Evolutionary conservation across 1,140 invertebrate species (phyloP).

Genomic region (Tetragnatha versicolor): DNA sequence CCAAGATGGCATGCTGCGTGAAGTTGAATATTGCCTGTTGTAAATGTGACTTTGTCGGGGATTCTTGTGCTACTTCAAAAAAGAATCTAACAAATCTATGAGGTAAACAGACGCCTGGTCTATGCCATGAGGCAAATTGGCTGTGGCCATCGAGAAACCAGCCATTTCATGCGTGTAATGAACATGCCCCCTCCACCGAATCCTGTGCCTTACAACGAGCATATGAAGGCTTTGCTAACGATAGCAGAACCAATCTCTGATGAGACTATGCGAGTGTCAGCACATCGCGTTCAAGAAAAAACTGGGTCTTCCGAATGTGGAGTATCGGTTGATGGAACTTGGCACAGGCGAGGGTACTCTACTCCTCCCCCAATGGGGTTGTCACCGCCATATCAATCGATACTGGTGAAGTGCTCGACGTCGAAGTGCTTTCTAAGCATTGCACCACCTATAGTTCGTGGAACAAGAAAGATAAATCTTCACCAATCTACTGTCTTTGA

Average conservation of each 20-base stretch:
- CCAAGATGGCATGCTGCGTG: too few species aligned
- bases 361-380: too few species aligned
- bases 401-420: neutral
- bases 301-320: neutral
- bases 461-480: neutral
- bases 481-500: neutral
- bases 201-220: neutral
- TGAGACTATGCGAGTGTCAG: neutral
- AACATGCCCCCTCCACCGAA: neutral
- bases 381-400: neutral
- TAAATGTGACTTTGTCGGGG: too few species aligned
- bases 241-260: neutral
- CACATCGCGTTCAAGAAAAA: neutral
- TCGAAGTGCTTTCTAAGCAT: neutral
- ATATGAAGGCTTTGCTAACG: neutral
- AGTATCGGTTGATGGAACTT: too few species aligned
- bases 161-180: neutral
- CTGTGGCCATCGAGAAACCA: neutral
- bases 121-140: neutral
- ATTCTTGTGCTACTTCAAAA: too few species aligned
- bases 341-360: neutral
- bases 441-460: neutral
- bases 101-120: neutral
- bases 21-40: too few species aligned
- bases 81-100: too few species aligned